Evolutionary conservation across 2,888 invertebrate species (phyloP), one percentile per base, ranked within the genome.

Genomic region (Augiades crinisus): DNA sequence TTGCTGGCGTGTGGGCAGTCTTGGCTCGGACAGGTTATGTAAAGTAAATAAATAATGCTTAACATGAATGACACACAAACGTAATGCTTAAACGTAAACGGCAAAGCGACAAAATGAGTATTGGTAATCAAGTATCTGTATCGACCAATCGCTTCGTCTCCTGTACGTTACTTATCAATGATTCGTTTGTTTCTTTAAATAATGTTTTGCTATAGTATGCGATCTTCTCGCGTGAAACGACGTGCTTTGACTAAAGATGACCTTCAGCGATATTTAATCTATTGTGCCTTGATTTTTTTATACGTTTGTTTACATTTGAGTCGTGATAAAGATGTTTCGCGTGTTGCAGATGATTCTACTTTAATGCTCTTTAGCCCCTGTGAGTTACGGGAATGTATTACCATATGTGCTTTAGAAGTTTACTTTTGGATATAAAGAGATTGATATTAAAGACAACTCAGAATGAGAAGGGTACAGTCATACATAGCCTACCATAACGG

Each of bases 291-390:
- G 36, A 27, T 36, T 34, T 37, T 31, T 43, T 43, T 17, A 16
- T 24, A 3, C 30, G 19, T 12, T 30, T 30, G 41, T 43, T 43
- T 43, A 43, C 27, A 30, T 10, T 30, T 16, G 17, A 10, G 30
- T 43, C 41, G 43, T 43, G 43, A 43, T 43, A 43, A 43, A 31
- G 27, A 43, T 43, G 43, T 30, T 38, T 43, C 43, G 43, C 43
- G 43, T 30, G 30, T 19, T 31, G 43, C 7, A n/a, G 43, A 41
- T 41, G 40, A 41, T 19, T 31, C 17, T 17, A n/a, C 36, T 36
- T 2, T 3, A 19, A 3, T 19, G 30, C 30, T 43, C 31, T 43
- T 12, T 43, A 43, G 30, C 19, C n/a, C 5, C 41, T 6, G 41
- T 27, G 27, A 2, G 27, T 27, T 31, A 13, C 19, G 24, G n/a